Evolutionary conservation across 2,113 vertebrate species (phyloP), one percentile per base, ranked within the genome.

Genomic region (Ophiodon elongatus): DNA sequence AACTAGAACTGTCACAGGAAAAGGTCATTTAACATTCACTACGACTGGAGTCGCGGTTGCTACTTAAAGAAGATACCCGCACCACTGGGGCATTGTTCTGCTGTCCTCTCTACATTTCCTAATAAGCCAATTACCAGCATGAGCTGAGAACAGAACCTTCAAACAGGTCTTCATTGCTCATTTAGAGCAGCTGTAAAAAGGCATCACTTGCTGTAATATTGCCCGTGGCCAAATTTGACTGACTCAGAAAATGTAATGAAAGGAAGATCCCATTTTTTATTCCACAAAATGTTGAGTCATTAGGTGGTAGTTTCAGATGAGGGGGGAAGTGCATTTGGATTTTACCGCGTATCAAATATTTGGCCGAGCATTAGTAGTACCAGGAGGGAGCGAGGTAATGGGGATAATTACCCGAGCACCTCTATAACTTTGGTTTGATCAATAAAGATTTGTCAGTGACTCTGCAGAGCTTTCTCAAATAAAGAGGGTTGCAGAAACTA

Each of bases 51-150:
- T 76, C 68, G 45, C 47, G 71, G 60, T 27, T 45, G 25, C 52
- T 54, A 27, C 60, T 82, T 29, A 68, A 37, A 67, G 73, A 11
- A 83, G 27, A 80, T 25, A 85, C 72, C 85, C 67, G 67, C 69
- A 79, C 73, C 85, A 64, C 56, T 79, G 76, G 60, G 0, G 19
- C 41, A 33, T 54, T 79, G 43, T 74, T 57, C 63, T 57, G 56
- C 72, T 31, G 0, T 52, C 31, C 5, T 69, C 59, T 33, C n/a
- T 63, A 39, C 19, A 50, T 66, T 63, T 69, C 47, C 63, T 74
- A 67, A 77, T 79, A 43, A 50, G 21, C 11, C 56, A 79, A 73
- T 89, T 86, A 85, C 56, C 43, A 31, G 43, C 33, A 64, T 8
- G 23, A 76, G 39, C 45, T 33, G 0, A n/a, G 17, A 70, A 77